Evolutionary conservation across 2,797 vertebrate species (phyloP).

Genomic region (Dendrocincla fuliginosa): DNA sequence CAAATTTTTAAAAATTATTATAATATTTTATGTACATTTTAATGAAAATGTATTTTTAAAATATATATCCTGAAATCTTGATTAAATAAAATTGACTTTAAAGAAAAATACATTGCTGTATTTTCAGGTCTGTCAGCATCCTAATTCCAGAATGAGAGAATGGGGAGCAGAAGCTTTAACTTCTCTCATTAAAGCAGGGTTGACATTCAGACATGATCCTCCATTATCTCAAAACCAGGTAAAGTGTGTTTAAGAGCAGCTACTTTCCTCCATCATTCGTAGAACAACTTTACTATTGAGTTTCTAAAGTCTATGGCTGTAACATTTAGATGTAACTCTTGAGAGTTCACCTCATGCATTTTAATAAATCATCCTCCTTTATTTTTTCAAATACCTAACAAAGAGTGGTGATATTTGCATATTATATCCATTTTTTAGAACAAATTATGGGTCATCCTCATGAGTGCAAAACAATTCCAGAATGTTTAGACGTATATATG

Average conservation of each 20-base stretch:
- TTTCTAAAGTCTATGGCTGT: background rate
- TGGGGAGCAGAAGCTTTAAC: slow-evolving; percentile 98
- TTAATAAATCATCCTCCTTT: background rate
- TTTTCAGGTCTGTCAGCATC: slow-evolving; percentile 95
- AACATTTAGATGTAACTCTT: background rate
- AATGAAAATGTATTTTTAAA: background rate
- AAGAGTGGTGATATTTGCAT: background rate
- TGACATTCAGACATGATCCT: slow-evolving; percentile 92
- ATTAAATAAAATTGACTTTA: background rate
- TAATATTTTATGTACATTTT: background rate
- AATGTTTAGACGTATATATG: background rate
- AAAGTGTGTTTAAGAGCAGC: slow-evolving; percentile 26
- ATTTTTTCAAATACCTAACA: background rate
- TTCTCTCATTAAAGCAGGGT: slow-evolving; percentile 94
- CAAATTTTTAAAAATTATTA: background rate
- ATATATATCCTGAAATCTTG: background rate
- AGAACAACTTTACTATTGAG: background rate
- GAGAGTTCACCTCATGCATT: background rate
- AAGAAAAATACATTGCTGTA: background rate
- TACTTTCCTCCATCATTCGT: background rate
- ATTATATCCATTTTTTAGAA: background rate
- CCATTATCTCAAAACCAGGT: slow-evolving; percentile 95
- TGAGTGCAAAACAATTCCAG: background rate
- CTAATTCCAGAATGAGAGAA: slow-evolving; percentile 97
- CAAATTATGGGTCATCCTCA: background rate